Evolutionary conservation across 2,888 invertebrate species (phyloP).

Genomic region (Tipula confusa): DNA sequence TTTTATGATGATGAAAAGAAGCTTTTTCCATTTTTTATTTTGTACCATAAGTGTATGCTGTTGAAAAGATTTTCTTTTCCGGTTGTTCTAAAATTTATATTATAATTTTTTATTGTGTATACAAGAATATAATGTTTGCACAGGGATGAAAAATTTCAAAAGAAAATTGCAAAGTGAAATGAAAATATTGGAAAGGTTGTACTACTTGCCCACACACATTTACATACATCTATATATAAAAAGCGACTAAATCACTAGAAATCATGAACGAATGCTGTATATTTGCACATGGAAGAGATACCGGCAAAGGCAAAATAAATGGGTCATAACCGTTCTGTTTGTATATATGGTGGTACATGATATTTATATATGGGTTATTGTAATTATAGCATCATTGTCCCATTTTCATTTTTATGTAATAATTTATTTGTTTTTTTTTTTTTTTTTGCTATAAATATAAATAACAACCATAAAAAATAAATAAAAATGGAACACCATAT

Average conservation of each 20-base stretch:
- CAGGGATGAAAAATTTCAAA: background rate
- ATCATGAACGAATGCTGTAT: background rate
- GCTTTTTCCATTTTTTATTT: background rate
- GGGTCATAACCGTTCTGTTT: background rate
- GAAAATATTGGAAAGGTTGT: background rate
- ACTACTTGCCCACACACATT: background rate
- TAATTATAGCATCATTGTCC: background rate
- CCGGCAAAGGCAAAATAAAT: background rate
- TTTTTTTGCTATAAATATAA: constrained; percentile 4
- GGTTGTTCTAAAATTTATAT: background rate
- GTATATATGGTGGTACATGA: background rate
- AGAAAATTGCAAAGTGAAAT: background rate
- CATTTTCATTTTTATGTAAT: background rate
- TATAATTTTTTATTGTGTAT: background rate
- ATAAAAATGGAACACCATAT: background rate
- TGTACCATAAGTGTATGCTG: background rate
- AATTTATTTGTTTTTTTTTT: too few species aligned
- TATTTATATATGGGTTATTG: constrained; percentile 20
- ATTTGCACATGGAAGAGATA: background rate
- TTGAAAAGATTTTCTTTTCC: background rate
- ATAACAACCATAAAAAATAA: background rate
- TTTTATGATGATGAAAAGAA: constrained; percentile 25
- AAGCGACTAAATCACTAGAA: background rate
- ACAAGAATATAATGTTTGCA: background rate
- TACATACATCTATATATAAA: too few species aligned